Conservation (phyloP, 2,113 vertebrate species). For the Vimba vimba region DNA sequence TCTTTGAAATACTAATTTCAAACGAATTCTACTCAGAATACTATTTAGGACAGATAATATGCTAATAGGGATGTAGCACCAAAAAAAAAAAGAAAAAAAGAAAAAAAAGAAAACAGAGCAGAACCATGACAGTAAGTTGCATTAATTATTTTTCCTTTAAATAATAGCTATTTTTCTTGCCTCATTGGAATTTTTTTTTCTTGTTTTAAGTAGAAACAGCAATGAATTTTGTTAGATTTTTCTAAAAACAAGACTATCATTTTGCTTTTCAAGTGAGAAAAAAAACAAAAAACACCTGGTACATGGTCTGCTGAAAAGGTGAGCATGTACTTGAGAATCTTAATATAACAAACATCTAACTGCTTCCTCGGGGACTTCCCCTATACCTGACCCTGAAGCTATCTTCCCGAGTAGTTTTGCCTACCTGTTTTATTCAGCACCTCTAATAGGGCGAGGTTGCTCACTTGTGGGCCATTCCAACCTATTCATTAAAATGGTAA, state of each 20-base stretch:
- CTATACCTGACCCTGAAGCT: conserved; percentile 47
- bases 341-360: conserved; percentile 30
- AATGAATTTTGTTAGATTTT: background rate
- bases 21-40: too few relatives aligned
- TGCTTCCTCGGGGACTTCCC: conserved; percentile 67
- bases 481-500: conserved; percentile 55
- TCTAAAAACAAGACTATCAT: background rate
- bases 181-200: background rate
- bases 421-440: conserved; percentile 39
- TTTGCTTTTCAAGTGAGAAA: background rate
- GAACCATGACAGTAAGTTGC: too few relatives aligned
- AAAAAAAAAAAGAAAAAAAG: too few relatives aligned
- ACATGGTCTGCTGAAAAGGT: background rate
- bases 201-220: background rate
- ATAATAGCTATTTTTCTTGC: background rate
- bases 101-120: too few relatives aligned
- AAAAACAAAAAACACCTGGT: background rate
- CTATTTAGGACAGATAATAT: too few relatives aligned
- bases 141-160: background rate
- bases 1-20: too few relatives aligned
- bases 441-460: conserved; percentile 39
- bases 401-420: conserved; percentile 38
- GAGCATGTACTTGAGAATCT: background rate
- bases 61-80: too few relatives aligned
- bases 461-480: conserved; percentile 42